Conservation (phyloP, 2,888 invertebrate genomes). For the Epinotia ramella region DNA sequence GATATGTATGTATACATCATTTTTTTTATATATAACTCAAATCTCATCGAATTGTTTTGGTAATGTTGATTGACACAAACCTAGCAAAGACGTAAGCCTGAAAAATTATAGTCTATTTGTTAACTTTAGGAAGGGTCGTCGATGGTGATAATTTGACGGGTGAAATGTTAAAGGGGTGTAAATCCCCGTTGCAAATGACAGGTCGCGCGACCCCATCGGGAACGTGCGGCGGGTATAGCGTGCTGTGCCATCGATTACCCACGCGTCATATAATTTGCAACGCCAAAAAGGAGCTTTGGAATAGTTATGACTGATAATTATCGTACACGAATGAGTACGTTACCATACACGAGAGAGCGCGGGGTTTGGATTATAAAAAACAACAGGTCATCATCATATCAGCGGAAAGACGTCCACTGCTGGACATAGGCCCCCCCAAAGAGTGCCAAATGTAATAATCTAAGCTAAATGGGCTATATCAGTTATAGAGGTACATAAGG, state of each 20-base stretch:
- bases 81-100: slow-evolving; percentile 11
- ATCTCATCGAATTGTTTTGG: neutral
- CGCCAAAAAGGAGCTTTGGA: slow-evolving; percentile 1
- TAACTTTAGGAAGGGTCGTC: slow-evolving; percentile 56
- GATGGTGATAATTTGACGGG: slow-evolving; percentile 72
- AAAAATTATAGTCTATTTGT: slow-evolving; percentile 60
- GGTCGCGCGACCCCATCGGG: slow-evolving; percentile 66
- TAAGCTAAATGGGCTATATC: neutral
- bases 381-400: neutral
- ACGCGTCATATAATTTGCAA: slow-evolving; percentile 41
- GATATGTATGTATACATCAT: too few relatives aligned
- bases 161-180: slow-evolving; percentile 67
- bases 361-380: slow-evolving; percentile 10
- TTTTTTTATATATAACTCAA: neutral
- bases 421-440: too few relatives aligned
- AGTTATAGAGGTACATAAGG: too few relatives aligned
- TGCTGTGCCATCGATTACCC: slow-evolving; percentile 31
- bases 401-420: too few relatives aligned
- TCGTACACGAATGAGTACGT: neutral
- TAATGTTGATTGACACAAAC: slow-evolving; percentile 44
- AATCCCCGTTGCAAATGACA: slow-evolving; percentile 75
- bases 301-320: slow-evolving; percentile 27
- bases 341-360: slow-evolving; percentile 2
- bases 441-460: neutral
- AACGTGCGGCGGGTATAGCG: slow-evolving; percentile 46